These are phyloP conservation scores for Tapirus indicus DNA, from an alignment of 2,797 vertebrate species.

Conservation along the genomic window DNA sequence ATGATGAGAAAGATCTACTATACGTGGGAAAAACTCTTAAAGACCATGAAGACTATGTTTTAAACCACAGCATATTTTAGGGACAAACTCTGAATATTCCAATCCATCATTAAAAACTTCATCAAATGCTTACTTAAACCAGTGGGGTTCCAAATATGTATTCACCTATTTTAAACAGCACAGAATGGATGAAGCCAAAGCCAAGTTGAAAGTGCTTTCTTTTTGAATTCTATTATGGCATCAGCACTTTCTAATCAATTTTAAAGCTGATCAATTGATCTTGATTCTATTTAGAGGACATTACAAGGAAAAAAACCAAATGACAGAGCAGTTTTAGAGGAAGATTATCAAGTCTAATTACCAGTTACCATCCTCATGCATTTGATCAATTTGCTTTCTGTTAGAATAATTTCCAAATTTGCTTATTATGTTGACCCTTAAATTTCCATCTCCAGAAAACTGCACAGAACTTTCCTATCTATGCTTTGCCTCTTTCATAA, in stretches of 20 bases:
- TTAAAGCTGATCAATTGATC: constrained; percentile 30
- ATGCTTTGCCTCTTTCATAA: background rate
- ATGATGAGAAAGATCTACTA: background rate
- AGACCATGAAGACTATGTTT: background rate
- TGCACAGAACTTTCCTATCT: background rate
- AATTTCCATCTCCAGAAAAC: constrained; percentile 21
- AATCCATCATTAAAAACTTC: background rate
- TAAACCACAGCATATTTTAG: background rate
- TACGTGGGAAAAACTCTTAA: background rate
- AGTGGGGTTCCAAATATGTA: background rate
- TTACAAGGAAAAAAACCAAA: background rate
- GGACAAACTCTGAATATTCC: background rate
- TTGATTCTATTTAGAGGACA: background rate
- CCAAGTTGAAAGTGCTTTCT: background rate
- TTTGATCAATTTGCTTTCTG: background rate
- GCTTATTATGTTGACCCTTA: background rate
- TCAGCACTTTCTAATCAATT: constrained; percentile 12
- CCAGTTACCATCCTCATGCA: background rate
- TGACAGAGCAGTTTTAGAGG: background rate
- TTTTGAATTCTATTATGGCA: background rate
- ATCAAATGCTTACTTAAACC: background rate
- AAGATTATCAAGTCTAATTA: constrained; percentile 28
- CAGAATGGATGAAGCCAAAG: background rate
- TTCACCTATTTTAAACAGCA: background rate
- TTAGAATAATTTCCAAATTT: constrained; percentile 42